Conservation (phyloP, 2,113 vertebrate genomes). For the Cheirogaleus medius region DNA sequence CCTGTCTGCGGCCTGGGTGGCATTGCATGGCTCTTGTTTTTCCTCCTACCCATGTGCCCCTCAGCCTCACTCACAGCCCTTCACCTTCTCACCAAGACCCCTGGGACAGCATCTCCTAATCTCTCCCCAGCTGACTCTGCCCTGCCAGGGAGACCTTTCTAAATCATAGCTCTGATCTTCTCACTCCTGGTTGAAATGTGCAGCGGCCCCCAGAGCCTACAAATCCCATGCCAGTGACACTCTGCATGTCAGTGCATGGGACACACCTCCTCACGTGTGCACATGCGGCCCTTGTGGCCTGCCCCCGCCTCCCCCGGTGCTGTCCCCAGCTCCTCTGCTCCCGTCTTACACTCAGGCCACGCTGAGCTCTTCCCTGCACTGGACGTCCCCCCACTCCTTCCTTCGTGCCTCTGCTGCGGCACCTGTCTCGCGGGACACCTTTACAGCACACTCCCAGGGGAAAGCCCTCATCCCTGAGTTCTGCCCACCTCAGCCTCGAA, state of each 20-base stretch:
- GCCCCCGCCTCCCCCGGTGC: background rate
- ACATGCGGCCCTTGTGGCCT: background rate
- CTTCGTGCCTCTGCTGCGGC: background rate
- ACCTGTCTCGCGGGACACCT: background rate
- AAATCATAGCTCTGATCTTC: background rate
- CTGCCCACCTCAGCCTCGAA: background rate
- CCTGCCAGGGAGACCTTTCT: background rate
- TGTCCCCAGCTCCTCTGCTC: background rate
- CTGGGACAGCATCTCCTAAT: background rate
- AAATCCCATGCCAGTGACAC: background rate
- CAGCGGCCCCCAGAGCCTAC: background rate
- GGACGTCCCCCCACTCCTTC: background rate
- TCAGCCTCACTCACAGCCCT: background rate
- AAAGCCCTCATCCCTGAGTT: background rate
- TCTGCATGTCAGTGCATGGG: accelerated
- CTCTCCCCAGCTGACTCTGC: background rate
- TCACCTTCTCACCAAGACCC: background rate
- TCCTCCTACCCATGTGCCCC: background rate
- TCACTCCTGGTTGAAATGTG: background rate
- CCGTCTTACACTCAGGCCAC: background rate
- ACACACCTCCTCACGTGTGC: background rate
- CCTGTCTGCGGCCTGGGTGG: background rate
- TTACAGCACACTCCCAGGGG: too few relatives aligned
- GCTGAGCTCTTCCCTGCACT: background rate
- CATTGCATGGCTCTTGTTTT: background rate